These are phyloP conservation scores for Gadopsis marmoratus DNA, from an alignment of 2,797 vertebrate genomes.

Conservation along the genomic window DNA sequence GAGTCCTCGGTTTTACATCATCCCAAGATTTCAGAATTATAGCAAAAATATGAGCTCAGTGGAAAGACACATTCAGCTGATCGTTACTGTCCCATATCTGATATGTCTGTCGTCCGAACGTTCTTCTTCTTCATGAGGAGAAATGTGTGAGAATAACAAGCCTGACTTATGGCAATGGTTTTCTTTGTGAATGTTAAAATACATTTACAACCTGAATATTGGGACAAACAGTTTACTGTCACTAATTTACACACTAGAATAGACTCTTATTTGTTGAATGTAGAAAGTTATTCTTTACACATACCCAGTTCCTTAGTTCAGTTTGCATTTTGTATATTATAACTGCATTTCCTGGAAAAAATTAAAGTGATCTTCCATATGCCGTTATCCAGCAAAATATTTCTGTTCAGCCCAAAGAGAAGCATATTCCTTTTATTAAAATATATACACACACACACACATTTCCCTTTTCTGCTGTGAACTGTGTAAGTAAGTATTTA, in stretches of 20 bases:
- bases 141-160: conserved; percentile 61
- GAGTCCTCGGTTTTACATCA: conserved; percentile 79
- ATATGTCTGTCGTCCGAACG: conserved; percentile 73
- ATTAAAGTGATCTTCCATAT: conserved; percentile 81
- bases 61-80: conserved; percentile 86
- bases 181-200: conserved; percentile 80
- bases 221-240: conserved; percentile 83
- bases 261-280: conserved; percentile 82
- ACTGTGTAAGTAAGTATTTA: conserved; percentile 76
- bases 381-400: conserved; percentile 87
- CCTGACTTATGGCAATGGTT: conserved; percentile 71
- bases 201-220: conserved; percentile 86
- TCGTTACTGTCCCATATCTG: conserved; percentile 85
- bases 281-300: conserved; percentile 86
- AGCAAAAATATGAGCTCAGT: conserved; percentile 80
- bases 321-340: conserved; percentile 80
- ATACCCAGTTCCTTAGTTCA: conserved; percentile 77
- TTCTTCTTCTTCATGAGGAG: conserved; percentile 52
- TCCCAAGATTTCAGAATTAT: conserved; percentile 87
- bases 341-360: conserved; percentile 83
- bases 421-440: conserved; percentile 84
- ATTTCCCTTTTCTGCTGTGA: conserved; percentile 77
- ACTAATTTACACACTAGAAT: conserved; percentile 85
- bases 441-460: conserved; percentile 84
- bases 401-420: conserved; percentile 80